Evolutionary conservation across 2,888 invertebrate species (phyloP), one percentile per base, ranked within the genome.

Genomic region (Eugnorisma glareosa): DNA sequence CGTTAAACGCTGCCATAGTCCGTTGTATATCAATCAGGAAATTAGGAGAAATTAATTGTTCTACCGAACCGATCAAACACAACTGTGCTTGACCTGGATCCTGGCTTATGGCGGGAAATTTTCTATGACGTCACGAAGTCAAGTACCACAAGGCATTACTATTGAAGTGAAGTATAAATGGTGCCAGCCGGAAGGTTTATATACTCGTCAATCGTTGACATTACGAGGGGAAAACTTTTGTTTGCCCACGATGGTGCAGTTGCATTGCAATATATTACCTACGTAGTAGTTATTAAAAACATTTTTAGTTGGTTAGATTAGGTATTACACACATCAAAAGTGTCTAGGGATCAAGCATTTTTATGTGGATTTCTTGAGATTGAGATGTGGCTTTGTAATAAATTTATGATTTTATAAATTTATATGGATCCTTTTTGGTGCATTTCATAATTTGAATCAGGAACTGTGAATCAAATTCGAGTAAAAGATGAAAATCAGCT

Each of bases 1-100:
- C 90, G 88, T 91, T 89, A 91, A 90, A 78, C 77, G 84, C 86
- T 83, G 85, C 82, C 80, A 81, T 77, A 79, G 64, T 71, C 85
- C 77, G 82, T 81, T 76, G 84, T 86, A 83, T 86, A 85, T 86
- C 87, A 85, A 88, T 86, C 79, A 83, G 76, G 80, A 90, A 89
- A 90, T 88, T 89, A 86, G 89, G 85, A 75, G 76, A 78, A 78
- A 83, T 77, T 86, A 84, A 90, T 83, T 83, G 71, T 81, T 75
- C 68, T 82, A 78, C 86, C 59, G 86, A 71, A 67, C 77, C 31
- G 81, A 77, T 70, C 86, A 73, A 74, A 76, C 61, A 72, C n/a
- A 57, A 57, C 67, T 67, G 48, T 63, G 57, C 37, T 69, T 77
- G 86, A 78, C 84, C 83, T 77, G 67, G 48, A 78, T 83, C 66